Conservation (phyloP, 2,888 invertebrate genomes). For the Synanthedon myopaeformis region DNA sequence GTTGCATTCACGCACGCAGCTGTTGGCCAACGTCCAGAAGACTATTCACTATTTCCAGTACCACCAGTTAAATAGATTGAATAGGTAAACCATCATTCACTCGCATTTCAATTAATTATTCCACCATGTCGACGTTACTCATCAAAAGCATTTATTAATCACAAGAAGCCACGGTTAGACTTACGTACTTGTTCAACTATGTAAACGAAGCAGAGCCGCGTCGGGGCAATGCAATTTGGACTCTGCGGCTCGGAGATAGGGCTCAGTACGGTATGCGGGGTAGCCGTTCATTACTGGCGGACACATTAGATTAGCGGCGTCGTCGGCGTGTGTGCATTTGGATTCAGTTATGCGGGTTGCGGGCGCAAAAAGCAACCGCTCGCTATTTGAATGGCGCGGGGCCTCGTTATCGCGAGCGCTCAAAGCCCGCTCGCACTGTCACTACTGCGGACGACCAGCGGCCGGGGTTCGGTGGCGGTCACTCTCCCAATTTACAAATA, state of each 20-base stretch:
- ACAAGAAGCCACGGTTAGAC: neutral
- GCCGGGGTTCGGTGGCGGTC: slow-evolving; percentile 3
- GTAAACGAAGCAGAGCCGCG: too few relatives aligned
- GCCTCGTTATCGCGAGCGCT: slow-evolving; percentile 9
- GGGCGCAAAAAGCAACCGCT: slow-evolving; percentile 57
- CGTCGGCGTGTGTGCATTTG: slow-evolving; percentile 49
- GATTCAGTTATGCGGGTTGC: slow-evolving; percentile 55
- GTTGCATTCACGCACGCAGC: too few relatives aligned
- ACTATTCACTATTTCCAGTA: too few relatives aligned
- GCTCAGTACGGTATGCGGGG: neutral
- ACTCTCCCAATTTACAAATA: slow-evolving; percentile 63
- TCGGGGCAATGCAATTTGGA: too few relatives aligned
- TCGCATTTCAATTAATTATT: neutral
- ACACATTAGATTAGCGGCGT: slow-evolving; percentile 33
- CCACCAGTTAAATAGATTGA: too few relatives aligned
- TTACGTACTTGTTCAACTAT: neutral
- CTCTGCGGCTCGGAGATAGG: too few relatives aligned
- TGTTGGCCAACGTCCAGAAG: too few relatives aligned
- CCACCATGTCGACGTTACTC: neutral
- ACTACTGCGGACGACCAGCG: neutral
- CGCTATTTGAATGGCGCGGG: slow-evolving; percentile 54
- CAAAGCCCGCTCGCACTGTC: slow-evolving; percentile 8
- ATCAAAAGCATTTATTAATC: neutral
- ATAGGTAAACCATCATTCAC: neutral
- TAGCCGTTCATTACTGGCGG: slow-evolving; percentile 14